Evolutionary conservation across 2,113 vertebrate species (phyloP), one percentile per base, ranked within the genome.

Genomic region (Sciurus niger): DNA sequence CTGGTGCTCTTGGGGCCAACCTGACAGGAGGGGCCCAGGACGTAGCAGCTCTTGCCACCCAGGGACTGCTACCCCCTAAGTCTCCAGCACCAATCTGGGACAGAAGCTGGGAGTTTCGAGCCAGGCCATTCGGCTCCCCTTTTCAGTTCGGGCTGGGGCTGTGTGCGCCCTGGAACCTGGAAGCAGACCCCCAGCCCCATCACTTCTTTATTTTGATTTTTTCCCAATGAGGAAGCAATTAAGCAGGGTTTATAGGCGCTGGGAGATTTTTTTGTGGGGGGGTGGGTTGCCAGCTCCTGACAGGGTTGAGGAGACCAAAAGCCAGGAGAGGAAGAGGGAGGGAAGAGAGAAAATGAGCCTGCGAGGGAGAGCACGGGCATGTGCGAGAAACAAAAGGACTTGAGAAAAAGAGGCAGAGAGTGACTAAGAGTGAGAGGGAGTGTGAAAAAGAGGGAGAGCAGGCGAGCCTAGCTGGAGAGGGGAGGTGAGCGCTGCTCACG

Each of bases 331-430:
- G 85, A 97, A 94, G 96, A 93, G 89, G 88, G 95, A 97, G 92
- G 97, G 88, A 95, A 90, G 78, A 94, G 84, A 94, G 94, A 97
- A 97, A 97, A 95, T 84, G 94, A 97, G 94, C 90, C 95, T 88
- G 94, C 20, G 48, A 97, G 94, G 88, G 96, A 97, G 95, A 94
- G 89, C 95, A 95, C 43, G 18, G 96, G 96, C 96, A 97, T 97
- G 94, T 97, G 90, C 55, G 46, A 97, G 96, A 97, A 95, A 98
- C 96, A 97, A 97, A 97, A 97, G 97, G 97, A 97, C 97, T 96
- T 97, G 97, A 97, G 96, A 90, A 97, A 96, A 97, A 97, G 96
- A 97, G 93, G 96, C 96, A 89, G 96, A 97, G 94, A 96, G 97
- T 96, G 97, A 97, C 92, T 88, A 96, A 95, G 95, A 96, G 95